A percentile compares a stretch with the other conserved stretches of the same genome.
These are phyloP conservation scores for Xestoiulus laeticollis DNA, from an alignment of 2,888 invertebrate genomes.

Conservation along the genomic window DNA sequence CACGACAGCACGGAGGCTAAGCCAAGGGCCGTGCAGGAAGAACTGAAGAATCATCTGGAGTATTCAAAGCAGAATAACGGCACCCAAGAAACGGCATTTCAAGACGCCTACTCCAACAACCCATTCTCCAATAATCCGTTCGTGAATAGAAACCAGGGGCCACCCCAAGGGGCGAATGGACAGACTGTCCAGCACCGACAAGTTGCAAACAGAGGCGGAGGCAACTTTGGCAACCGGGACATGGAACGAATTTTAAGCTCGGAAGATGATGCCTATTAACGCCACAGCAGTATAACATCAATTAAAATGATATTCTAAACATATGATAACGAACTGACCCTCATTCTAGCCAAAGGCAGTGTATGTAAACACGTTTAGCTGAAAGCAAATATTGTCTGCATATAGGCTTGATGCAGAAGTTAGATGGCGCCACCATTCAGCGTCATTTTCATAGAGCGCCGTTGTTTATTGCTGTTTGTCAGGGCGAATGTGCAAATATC, in stretches of 20 bases:
- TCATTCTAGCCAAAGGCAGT: not conserved
- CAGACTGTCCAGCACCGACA: constrained; percentile 55
- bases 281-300: not conserved
- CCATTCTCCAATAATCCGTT: constrained; percentile 15
- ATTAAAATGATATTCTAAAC: not conserved
- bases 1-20: constrained; percentile 72
- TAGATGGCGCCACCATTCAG: not conserved
- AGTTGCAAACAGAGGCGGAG: constrained; percentile 51
- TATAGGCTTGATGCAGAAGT: not conserved
- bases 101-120: constrained; percentile 27
- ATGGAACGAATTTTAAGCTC: constrained; percentile 54
- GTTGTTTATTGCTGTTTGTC: not conserved
- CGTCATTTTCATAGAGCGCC: not conserved
- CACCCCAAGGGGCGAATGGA: constrained; percentile 42
- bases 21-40: constrained; percentile 61
- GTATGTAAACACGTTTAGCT: not conserved
- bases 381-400: not conserved
- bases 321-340: not conserved
- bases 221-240: constrained; percentile 40
- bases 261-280: constrained; percentile 54
- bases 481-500: no score
- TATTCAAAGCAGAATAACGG: constrained; percentile 69
- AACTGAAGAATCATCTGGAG: constrained; percentile 82
- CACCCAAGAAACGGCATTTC: constrained; percentile 51
- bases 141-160: constrained; percentile 52